phyloP scores from a whole-genome alignment of 2,797 vertebrate genomes.

The Hephaestus fuliginosus region DNA sequence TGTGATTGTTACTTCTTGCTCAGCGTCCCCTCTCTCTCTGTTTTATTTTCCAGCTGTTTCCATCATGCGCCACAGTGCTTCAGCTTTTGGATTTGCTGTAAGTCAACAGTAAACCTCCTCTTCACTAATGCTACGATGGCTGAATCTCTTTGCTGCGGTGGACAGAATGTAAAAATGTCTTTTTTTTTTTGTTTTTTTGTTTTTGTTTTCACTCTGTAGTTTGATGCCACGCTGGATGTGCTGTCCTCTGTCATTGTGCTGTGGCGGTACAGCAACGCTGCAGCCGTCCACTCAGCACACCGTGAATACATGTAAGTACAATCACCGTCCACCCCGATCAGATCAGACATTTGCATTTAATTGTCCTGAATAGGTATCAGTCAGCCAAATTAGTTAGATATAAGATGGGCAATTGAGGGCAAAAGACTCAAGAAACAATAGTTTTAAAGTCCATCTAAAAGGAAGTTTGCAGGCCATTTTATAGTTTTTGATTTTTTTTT shows the following conservation, averaged over 20 bases:
- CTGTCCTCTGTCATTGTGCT: conserved; percentile 97
- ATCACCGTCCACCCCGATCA: not conserved
- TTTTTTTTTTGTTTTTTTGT: not conserved
- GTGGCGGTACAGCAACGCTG: conserved; percentile 98
- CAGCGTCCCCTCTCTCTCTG: conserved; percentile 11
- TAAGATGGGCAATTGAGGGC: not conserved
- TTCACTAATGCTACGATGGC: not conserved
- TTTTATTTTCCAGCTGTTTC: conserved; percentile 90
- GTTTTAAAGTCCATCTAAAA: not conserved
- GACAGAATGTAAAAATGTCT: not conserved
- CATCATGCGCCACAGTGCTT: conserved; percentile 97
- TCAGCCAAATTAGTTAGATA: not conserved
- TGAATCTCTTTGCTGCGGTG: fast-evolving
- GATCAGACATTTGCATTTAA: not conserved
- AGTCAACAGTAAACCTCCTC: conserved; percentile 79
- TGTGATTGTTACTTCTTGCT: not conserved
- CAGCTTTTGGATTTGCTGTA: conserved; percentile 98
- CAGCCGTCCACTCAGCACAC: conserved; percentile 96
- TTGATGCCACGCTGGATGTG: conserved; percentile 95
- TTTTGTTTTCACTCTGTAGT: conserved; percentile 83
- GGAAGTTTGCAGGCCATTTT: too few species aligned
- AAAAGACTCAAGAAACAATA: not conserved
- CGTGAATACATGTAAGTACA: conserved; percentile 96
- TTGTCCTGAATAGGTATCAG: not conserved
- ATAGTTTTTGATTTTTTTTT: not conserved